Evolutionary conservation across 2,797 vertebrate genomes (phyloP).

Genomic region (Sebastes hopkinsi): DNA sequence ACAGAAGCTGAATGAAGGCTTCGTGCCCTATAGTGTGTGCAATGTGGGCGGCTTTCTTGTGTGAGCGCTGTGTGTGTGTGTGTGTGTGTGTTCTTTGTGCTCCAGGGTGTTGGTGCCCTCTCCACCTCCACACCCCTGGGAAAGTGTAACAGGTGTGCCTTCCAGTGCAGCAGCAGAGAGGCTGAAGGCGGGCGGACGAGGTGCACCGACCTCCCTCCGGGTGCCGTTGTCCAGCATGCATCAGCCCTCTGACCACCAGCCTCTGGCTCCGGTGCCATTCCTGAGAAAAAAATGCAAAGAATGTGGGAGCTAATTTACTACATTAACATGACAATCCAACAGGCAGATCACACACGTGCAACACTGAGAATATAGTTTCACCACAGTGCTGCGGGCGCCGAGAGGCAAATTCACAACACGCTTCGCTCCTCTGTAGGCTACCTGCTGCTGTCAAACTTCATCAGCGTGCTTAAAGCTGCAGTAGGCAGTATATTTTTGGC

Average conservation of each 20-base stretch:
- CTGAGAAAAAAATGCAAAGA: constrained; percentile 24
- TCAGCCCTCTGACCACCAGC: constrained; percentile 56
- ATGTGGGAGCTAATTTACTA: constrained; percentile 44
- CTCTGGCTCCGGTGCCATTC: constrained; percentile 11
- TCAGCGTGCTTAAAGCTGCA: neutral
- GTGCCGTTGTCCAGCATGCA: constrained; percentile 17
- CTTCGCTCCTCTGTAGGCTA: neutral
- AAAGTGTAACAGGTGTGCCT: constrained; percentile 93
- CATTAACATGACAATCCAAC: constrained; percentile 36
- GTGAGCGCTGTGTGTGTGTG: constrained; percentile 1
- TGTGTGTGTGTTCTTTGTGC: constrained; percentile 53
- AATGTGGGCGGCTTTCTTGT: constrained; percentile 48
- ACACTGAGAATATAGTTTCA: neutral
- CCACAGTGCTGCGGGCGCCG: neutral
- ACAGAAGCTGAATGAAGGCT: constrained; percentile 51
- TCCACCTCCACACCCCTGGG: constrained; percentile 85
- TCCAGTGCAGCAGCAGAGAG: constrained; percentile 76
- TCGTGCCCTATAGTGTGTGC: constrained; percentile 43
- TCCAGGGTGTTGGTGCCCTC: constrained; percentile 83
- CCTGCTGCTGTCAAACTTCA: neutral
- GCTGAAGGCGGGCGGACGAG: constrained; percentile 12
- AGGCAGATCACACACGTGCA: constrained; percentile 22
- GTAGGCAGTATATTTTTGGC: too few species aligned
- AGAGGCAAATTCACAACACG: neutral
- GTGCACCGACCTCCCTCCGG: constrained; percentile 20